Base-by-base conservation (phyloP, 2,888 invertebrate genomes). In the Chrysopilus asiliformis region DNA sequence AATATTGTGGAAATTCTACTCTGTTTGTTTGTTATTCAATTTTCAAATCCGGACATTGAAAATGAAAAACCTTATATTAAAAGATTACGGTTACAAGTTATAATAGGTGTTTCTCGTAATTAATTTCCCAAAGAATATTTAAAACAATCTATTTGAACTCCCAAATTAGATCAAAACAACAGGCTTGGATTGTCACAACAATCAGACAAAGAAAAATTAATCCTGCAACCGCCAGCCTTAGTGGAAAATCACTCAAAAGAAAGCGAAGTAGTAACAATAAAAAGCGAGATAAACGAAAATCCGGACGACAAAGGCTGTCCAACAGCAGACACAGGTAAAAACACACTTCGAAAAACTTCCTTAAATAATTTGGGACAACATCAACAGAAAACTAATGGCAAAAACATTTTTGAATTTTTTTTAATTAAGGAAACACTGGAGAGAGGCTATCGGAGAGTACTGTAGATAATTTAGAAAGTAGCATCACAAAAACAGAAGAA, bases 201-300 rank as follows among this genome's bases (percentile, higher is more conserved):
- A 28, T 35, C 28, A 37, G 32, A 38, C 16, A 34, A 30, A 29
- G 37, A 39, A 32, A 42, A 32, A 32, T 17, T 20, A 10, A 32
- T 32, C 20, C 28, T 40, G 31, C 29, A 34, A 19, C 32, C 29
- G 33, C 24, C 39, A 43, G 24, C 34, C 36, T 29, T 28, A 32
- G 20, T 40, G 32, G 42, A 46, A 40, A 43, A 42, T 42, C 39
- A 41, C 28, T 36, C 32, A 41, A 39, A 41, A 34, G 42, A 40
- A 44, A 38, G 35, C 38, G 42, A 40, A 39, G 33, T 34, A 33
- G 36, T 33, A 29, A 40, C 41, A 38, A 40, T 42, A 42, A 46
- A 42, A 39, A 43, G 32, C 42, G 44, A 44, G 34, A 41, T 37
- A 41, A 42, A 31, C 35, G 42, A 40, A 42, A 42, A 42, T 31